A percentile compares a stretch with the other conserved stretches of the same genome.
Conservation (phyloP, 2,797 vertebrate genomes). For the Staurois parvus region DNA sequence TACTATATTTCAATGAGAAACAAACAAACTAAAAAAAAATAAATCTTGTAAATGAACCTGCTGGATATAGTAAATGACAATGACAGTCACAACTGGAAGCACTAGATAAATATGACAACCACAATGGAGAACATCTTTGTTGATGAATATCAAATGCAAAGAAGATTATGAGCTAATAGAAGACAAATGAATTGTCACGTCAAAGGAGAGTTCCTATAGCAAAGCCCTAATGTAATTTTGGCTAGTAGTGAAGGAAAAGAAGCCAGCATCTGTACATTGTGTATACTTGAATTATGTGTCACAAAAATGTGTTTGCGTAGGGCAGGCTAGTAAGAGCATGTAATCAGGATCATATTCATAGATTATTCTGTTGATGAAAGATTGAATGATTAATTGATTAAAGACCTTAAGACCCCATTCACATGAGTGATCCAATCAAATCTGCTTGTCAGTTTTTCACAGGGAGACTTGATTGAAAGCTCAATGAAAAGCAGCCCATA, state of each 20-base stretch:
- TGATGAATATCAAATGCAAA: slow-evolving; percentile 57
- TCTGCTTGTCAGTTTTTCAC: no score
- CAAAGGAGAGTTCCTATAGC: slow-evolving; percentile 22
- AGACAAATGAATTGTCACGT: slow-evolving; percentile 48
- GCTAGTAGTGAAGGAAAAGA: neutral
- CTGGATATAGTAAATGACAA: slow-evolving; percentile 47
- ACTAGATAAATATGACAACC: slow-evolving; percentile 55
- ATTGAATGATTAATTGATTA: no score
- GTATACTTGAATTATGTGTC: no score
- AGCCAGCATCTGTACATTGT: no score
- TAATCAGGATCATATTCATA: no score
- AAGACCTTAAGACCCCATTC: no score
- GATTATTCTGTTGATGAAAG: no score
- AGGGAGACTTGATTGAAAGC: no score
- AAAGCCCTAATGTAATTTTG: slow-evolving; percentile 9
- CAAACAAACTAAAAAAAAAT: slow-evolving; percentile 26
- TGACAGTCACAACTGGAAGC: slow-evolving; percentile 46
- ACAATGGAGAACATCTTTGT: slow-evolving; percentile 51
- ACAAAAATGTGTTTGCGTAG: no score
- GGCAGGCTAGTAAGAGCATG: no score
- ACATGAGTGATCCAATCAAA: no score
- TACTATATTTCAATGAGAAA: slow-evolving; percentile 28
- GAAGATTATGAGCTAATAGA: slow-evolving; percentile 50
- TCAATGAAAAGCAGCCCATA: no score
- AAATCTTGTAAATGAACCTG: slow-evolving; percentile 41